Base-by-base conservation (phyloP, 2,797 vertebrate species). In the Alcedo quadribrachys region DNA sequence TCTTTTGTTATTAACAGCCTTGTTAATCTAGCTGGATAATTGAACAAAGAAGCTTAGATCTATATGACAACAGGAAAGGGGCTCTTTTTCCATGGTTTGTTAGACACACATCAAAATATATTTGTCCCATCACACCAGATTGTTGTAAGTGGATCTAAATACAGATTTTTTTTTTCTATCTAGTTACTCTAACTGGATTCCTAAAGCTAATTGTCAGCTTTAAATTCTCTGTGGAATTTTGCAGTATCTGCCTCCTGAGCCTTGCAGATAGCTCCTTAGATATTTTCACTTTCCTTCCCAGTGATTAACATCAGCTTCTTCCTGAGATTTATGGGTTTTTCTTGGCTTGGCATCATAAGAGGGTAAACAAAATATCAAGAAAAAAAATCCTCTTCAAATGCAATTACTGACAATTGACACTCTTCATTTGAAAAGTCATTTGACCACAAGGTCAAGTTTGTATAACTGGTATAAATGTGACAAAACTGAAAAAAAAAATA, bases 1-100 rank as follows among this genome's bases (percentile, higher is more conserved):
- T 74, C 45, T 83, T 89, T 66, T 81, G 19, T 63, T 70, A 46
- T 86, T 62, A 81, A 65, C 19, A 76, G n/a, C 24, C 43, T 79
- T 73, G 35, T 81, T 94, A 88, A 86, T 90, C 40, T 45, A 81
- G 7, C 11, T 57, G 43, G 35, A 43, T 89, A 91, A 89, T 57
- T 88, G 78, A 86, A 73, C 55, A 92, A 91, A 85, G 67, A 65
- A 75, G 2, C 32, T 91, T 69, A 81, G 57, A 90, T 66, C 35
- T 79, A 40, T 40, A 33, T 53, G 80, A 91, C 51, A 92, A 19
- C 8, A 9, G 37, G 25, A 86, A 9, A 76, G 15, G 22, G 15
- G 11, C 3, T 84, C 28, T 90, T 79, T 84, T 62, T 73, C 48
- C 11, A 16, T 27, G 48, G 43, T 81, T 85, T 92, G 19, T 79